Evolutionary conservation across 2,888 invertebrate genomes (phyloP), one percentile per base, ranked within the genome.

Genomic region (Tillus elongatus): DNA sequence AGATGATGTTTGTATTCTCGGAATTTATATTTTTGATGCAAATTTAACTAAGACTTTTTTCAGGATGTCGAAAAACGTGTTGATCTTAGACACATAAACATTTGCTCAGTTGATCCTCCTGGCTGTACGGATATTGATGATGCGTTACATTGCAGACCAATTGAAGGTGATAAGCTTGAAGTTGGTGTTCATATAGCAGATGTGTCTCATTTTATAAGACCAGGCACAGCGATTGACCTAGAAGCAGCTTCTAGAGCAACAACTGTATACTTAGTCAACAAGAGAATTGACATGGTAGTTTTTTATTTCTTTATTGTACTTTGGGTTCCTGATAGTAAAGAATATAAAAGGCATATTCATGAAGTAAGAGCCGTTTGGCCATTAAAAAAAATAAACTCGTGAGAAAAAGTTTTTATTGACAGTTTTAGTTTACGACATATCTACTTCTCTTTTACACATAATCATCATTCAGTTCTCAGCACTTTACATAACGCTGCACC

Each of bases 91-190:
- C 73, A 86, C 36, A 61, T 92, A 2, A 78, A 80, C 53, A 79
- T 98, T 29, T 97, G 95, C 57, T 95, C 93, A 0, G 95, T 97
- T 0, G 96, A 97, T 72, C 97, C 97, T 2, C 92, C 93, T 0
- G 97, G 97, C 0, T 98, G 97, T 63, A 98, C 97, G 0, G 98
- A 98, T 62, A 97, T 98, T 45, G 98, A 98, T 60, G 98, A 98
- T 64, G 97, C 98, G 0, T 67, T 98, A 2, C 98, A 98, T 66
- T 95, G 93, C 52, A 72, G 80, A 12, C 67, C 72, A 26, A 64
- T 93, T 13, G 70, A 73, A 0, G 82, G 82, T 56, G 81, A 82
- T 2, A 80, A 79, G 52, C 71, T 75, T 31, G 85, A 91, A 69
- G 81, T 95, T 31, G 97, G 97, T 10, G 97, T 98, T 0, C 98